Base-by-base conservation (phyloP, 2,113 vertebrate genomes). In the Aldabrachelys gigantea region DNA sequence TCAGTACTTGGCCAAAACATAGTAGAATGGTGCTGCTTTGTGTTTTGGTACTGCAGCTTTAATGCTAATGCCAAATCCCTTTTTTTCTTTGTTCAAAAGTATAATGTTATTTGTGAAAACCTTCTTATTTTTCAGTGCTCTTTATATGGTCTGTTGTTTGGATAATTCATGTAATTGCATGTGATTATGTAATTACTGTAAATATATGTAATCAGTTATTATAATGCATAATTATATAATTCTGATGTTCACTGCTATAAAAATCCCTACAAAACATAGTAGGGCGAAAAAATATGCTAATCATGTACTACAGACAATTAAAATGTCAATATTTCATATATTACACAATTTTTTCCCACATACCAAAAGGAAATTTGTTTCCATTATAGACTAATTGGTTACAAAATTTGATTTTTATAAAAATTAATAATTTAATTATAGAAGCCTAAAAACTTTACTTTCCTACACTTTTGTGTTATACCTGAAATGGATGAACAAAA, bases 131-230 rank as follows among this genome's bases (percentile, higher is more conserved):
- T 96, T 91, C 92, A 29, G 65, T 59, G 82, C 94, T 87, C 57
- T 96, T 92, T 91, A 84, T 92, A 83, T 59, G 44, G 84, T 57
- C 78, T 82, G 97, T 98, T 98, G 97, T 98, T 96, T 94, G 93
- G 86, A 87, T 97, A 97, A 98, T 97, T 97, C 97, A 97, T 93
- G 89, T 97, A 97, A 98, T 98, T 97, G 95, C 89, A 91, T 94
- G 65, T 97, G 97, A 97, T 97, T 97, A 97, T 91, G 84, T 97
- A 97, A 98, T 98, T 97, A 92, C 89, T 80, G 75, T 82, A 97
- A 97, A 97, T 98, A 96, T 25, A 4, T 95, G 84, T 96, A 97
- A 98, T 97, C 95, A 92, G 96, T 84, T 84, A 89, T 93, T 96
- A 96, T 92, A 95, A 96, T 95, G 95, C 85, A 90, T 92, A 97